Conservation (phyloP, 2,113 vertebrate species). For the Poeciliopsis prolifica region DNA sequence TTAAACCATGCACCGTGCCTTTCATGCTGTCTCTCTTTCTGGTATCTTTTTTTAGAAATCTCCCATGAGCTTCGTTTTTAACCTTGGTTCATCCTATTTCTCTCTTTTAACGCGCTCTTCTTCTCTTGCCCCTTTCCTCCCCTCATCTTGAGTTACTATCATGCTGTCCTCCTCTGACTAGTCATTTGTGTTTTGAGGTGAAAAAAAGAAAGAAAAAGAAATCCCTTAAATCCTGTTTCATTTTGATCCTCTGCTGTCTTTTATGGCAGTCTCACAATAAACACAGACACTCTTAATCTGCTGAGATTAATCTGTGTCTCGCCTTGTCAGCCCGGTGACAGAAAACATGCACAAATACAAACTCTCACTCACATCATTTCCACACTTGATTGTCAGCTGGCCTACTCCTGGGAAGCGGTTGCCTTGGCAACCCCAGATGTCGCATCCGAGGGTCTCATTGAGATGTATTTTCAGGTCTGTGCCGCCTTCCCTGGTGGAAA, state of each 20-base stretch:
- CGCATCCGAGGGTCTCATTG: constrained; percentile 40
- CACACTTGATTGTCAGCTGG: constrained; percentile 72
- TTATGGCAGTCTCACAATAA: constrained; percentile 56
- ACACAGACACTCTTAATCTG: constrained; percentile 69
- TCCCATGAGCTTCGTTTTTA: constrained; percentile 55
- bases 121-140: constrained; percentile 3
- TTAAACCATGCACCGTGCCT: constrained; percentile 69
- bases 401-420: constrained; percentile 65
- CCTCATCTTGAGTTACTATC: constrained; percentile 18
- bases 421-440: constrained; percentile 71
- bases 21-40: constrained; percentile 53
- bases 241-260: constrained; percentile 51
- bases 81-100: constrained; percentile 32
- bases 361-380: constrained; percentile 24
- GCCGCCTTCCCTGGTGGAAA: constrained; percentile 24
- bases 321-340: constrained; percentile 57
- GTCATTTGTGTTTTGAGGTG: constrained; percentile 34
- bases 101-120: constrained; percentile 17
- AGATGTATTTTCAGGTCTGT: constrained; percentile 32
- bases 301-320: constrained; percentile 68
- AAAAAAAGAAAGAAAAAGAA: background rate
- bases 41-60: constrained; percentile 32
- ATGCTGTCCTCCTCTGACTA: constrained; percentile 35
- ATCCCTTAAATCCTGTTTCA: constrained; percentile 53
- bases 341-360: constrained; percentile 40